A percentile compares a stretch with the other conserved stretches of the same genome.
These are phyloP conservation scores for Engraulis encrasicolus DNA, from an alignment of 2,113 vertebrate species.

Conservation along the genomic window DNA sequence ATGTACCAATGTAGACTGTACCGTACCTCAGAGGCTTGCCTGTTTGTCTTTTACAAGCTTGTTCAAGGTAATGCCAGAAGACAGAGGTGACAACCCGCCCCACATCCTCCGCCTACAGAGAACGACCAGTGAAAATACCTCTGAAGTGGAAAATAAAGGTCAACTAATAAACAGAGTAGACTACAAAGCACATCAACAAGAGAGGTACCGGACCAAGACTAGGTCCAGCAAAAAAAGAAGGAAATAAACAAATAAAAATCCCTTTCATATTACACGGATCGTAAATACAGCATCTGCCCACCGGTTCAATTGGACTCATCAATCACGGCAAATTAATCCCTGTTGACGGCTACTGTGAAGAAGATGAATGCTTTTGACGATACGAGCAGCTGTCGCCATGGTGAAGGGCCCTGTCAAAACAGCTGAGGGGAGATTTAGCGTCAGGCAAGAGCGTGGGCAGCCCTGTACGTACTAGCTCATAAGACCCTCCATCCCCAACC, in stretches of 20 bases:
- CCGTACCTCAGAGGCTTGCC: too few relatives aligned
- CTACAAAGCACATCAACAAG: neutral
- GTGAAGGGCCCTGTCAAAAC: slow-evolving; percentile 20
- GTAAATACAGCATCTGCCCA: slow-evolving; percentile 1
- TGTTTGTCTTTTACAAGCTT: neutral
- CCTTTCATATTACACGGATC: neutral
- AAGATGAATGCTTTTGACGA: slow-evolving; percentile 10
- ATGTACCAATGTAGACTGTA: too few relatives aligned
- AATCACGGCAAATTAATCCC: neutral
- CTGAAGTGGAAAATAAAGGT: neutral
- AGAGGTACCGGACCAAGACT: neutral
- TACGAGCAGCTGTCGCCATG: slow-evolving; percentile 33
- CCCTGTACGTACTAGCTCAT: neutral
- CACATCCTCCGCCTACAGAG: neutral
- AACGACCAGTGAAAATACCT: neutral
- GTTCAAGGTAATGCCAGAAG: neutral
- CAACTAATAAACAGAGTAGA: neutral
- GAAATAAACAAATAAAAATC: neutral
- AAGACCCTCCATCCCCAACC: neutral
- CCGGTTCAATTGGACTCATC: neutral
- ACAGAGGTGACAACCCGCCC: neutral
- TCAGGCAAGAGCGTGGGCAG: neutral
- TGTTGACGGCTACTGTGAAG: neutral
- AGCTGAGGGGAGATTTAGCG: slow-evolving; percentile 9
- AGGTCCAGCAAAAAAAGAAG: too few relatives aligned